Base-by-base conservation (phyloP, 2,888 invertebrate species). In the Hedya salicella region DNA sequence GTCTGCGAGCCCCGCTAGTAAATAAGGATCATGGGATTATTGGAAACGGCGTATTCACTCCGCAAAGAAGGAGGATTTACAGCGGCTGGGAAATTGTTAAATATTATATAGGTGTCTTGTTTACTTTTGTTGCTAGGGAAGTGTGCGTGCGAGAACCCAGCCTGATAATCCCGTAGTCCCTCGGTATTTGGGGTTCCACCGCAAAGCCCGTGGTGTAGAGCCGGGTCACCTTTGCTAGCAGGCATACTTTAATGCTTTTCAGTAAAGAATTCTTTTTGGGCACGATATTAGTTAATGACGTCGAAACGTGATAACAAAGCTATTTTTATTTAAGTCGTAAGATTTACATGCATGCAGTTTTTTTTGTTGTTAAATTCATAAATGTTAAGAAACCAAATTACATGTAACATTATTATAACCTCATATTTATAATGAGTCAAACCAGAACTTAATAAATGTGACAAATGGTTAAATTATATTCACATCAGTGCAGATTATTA, bases 11-110 rank as follows among this genome's bases (percentile, higher is more conserved):
- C 73, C 73, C 69, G 79, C 79, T 81, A 84, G 87, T 89, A 89
- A 88, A 89, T 89, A 89, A 86, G 85, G 86, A 83, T 89, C 83
- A 86, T 70, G 52, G 80, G 87, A 87, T 88, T 87, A 88, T 83
- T 80, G 82, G 78, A 78, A 83, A 82, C 76, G 76, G 76, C 82
- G 80, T 81, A 85, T 82, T 86, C 82, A 84, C 82, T 83, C 76
- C 72, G 75, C 73, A 78, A 78, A 77, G 78, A 79, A 78, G 73
- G 69, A 75, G 75, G 78, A 80, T 81, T 86, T 82, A 79, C 75
- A 76, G 67, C 57, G 62, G 66, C 40, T 32, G 70, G 62, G 68
- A 67, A 70, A 72, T 71, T 72, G 69, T 62, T 68, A 69, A 63
- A 73, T 71, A 71, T 69, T 68, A 62, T 68, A 66, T 61, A 53